phyloP scores from a whole-genome alignment of 2,113 vertebrate species.

The Dascyllus trimaculatus region DNA sequence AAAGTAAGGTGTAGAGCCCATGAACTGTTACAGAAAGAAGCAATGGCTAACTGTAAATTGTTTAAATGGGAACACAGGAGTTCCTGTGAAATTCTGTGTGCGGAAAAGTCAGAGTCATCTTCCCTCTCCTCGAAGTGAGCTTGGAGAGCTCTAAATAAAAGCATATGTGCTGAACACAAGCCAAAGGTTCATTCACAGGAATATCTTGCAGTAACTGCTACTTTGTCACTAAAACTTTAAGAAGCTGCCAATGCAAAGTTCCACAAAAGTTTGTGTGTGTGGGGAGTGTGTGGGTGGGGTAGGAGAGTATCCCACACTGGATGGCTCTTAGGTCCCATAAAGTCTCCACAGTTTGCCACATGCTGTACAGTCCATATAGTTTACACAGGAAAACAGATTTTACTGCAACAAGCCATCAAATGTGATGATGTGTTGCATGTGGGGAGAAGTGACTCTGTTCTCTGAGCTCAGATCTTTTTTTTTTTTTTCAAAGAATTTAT shows the following conservation, averaged over 20 bases:
- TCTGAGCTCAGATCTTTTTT: conserved; percentile 54
- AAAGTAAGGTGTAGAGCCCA: conserved; percentile 30
- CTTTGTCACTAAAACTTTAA: conserved; percentile 76
- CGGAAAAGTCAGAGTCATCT: conserved; percentile 67
- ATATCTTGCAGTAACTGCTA: conserved; percentile 71
- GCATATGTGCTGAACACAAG: conserved; percentile 74
- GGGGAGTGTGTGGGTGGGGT: conserved; percentile 21
- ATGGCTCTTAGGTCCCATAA: conserved; percentile 54
- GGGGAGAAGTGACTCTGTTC: conserved; percentile 60
- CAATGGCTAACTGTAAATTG: conserved; percentile 27
- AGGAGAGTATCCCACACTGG: conserved; percentile 52
- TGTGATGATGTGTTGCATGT: conserved; percentile 74
- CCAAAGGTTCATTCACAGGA: conserved; percentile 74
- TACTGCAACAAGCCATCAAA: conserved; percentile 59
- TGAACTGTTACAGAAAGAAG: conserved; percentile 23
- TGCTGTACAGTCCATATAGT: conserved; percentile 56
- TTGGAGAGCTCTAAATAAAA: conserved; percentile 74
- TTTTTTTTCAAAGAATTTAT: conserved; percentile 40
- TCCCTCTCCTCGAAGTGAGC: conserved; percentile 43
- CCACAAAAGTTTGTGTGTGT: conserved; percentile 50
- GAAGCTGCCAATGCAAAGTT: conserved; percentile 64
- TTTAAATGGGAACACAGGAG: conserved; percentile 18
- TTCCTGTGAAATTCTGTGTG: conserved; percentile 38
- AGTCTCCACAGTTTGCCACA: conserved; percentile 59
- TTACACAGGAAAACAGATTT: conserved; percentile 69